Base-by-base conservation (phyloP, 2,797 vertebrate genomes). In the Mormyrus proboscirostris region DNA sequence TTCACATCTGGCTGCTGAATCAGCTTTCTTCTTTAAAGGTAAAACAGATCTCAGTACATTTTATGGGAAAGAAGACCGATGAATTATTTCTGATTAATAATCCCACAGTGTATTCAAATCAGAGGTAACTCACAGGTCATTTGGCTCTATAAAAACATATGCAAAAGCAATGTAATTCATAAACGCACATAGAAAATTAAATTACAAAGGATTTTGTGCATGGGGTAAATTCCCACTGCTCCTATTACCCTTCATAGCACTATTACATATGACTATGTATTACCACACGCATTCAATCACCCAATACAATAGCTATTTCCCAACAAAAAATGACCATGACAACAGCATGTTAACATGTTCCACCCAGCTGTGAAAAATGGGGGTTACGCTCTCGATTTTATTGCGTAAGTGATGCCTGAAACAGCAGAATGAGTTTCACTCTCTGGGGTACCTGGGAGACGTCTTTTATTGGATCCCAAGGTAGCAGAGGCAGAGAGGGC, bases 41-140 rank as follows among this genome's bases (percentile, higher is more conserved):
- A 79, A 79, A 79, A 79, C 38, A 8, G 38, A 79, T 79, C 38
- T 41, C 33, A 79, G 16, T 41, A 38, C 38, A 19, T 44, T 79
- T 79, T 44, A 79, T 16, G 33, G 33, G 38, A n/a, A 44, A 38
- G 73, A n/a, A 19, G 73, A 44, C 38, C 73, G 1, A 79, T 79
- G 14, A 38, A 79, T 79, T 79, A 69, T 69, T 44, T 79, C 38
- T 44, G 73, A 79, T 38, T 44, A 79, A 79, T 79, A 44, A 79
- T 79, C 16, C 73, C 33, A 41, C 33, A 79, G 73, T 79, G 73
- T 79, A 12, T 79, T 38, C 16, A 79, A 79, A 19, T 10, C 38
- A 79, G 38, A 12, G 73, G 73, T 79, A 79, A 79, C 73, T 79
- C 73, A 79, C 38, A 44, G 73, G 73, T 79, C 38, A 79, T 79